A percentile compares a stretch with the other conserved stretches of the same genome.
Evolutionary conservation across 2,888 invertebrate species (phyloP).

Genomic region (Empis livida): DNA sequence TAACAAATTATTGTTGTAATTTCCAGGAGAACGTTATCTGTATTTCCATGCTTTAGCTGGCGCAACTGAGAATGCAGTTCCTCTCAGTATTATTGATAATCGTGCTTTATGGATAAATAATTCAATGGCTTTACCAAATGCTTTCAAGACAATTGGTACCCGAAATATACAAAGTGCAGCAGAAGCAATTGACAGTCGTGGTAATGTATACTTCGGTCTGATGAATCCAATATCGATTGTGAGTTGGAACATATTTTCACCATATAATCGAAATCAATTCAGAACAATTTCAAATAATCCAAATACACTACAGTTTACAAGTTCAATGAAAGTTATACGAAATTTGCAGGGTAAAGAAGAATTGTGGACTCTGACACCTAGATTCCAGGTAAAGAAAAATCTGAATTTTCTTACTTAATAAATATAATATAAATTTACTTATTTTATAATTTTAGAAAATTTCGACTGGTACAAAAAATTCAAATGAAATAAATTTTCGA

Average conservation of each 20-base stretch:
- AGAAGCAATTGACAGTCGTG: slow-evolving; percentile 43
- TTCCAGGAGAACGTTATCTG: slow-evolving; percentile 29
- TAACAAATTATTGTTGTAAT: no score
- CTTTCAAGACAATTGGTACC: slow-evolving; percentile 40
- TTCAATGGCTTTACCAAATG: slow-evolving; percentile 33
- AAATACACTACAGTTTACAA: slow-evolving; percentile 54
- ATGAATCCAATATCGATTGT: slow-evolving; percentile 55
- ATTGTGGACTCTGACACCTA: slow-evolving; percentile 53
- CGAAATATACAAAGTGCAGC: slow-evolving; percentile 57
- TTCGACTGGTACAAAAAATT: slow-evolving; percentile 42
- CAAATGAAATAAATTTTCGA: slow-evolving; percentile 30
- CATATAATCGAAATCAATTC: slow-evolving; percentile 43
- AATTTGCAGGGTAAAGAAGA: slow-evolving; percentile 44
- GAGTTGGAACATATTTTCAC: slow-evolving; percentile 56
- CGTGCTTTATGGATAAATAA: slow-evolving; percentile 33
- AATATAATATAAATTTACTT: neutral
- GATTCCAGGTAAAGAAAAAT: slow-evolving; percentile 42
- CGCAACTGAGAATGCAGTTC: slow-evolving; percentile 43
- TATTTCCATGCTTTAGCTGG: slow-evolving; percentile 56
- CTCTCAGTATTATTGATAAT: slow-evolving; percentile 43
- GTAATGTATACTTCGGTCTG: slow-evolving; percentile 43
- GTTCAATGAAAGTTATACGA: slow-evolving; percentile 57
- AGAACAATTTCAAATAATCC: slow-evolving; percentile 42
- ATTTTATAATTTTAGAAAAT: slow-evolving; percentile 37
- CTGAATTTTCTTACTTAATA: no score